phyloP scores from a whole-genome alignment of 1,140 invertebrate species.

The Dendrolimus kikuchii region DNA sequence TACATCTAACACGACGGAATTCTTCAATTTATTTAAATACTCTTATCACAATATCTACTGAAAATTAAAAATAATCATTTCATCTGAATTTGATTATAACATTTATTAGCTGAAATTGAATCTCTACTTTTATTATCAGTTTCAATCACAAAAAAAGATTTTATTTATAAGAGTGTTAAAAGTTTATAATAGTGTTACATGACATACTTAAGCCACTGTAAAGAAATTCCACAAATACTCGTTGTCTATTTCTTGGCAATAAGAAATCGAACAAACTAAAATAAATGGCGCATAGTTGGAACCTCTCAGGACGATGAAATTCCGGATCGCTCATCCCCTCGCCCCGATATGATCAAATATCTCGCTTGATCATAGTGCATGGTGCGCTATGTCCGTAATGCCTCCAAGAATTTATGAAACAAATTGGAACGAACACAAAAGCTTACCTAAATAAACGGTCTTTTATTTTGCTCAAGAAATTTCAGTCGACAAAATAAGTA shows the following conservation, averaged over 20 bases:
- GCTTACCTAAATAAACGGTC: conserved; percentile 6
- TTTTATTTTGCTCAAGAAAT: conserved; percentile 2
- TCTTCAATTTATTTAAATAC: conserved; percentile 15
- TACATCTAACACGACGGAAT: conserved; percentile 10
- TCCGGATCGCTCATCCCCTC: conserved; percentile 30
- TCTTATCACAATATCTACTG: background rate
- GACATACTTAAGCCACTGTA: background rate
- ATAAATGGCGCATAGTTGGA: conserved; percentile 53
- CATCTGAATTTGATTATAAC: too few species aligned
- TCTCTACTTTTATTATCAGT: too few species aligned
- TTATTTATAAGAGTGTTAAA: background rate
- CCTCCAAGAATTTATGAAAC: background rate
- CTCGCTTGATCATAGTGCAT: conserved; percentile 13
- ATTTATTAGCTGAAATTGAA: too few species aligned
- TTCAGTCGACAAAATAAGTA: conserved; percentile 5
- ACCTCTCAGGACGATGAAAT: conserved; percentile 54
- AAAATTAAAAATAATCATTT: too few species aligned
- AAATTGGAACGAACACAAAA: conserved; percentile 2
- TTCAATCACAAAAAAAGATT: too few species aligned
- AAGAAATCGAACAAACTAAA: conserved; percentile 51
- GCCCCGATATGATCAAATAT: conserved; percentile 42
- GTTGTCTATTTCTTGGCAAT: conserved; percentile 36
- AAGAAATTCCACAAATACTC: conserved; percentile 20
- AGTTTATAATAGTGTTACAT: background rate
- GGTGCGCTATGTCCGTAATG: background rate